These are phyloP conservation scores for Drosophila maculinotata DNA, from an alignment of 2,888 invertebrate genomes.

Conservation along the genomic window DNA sequence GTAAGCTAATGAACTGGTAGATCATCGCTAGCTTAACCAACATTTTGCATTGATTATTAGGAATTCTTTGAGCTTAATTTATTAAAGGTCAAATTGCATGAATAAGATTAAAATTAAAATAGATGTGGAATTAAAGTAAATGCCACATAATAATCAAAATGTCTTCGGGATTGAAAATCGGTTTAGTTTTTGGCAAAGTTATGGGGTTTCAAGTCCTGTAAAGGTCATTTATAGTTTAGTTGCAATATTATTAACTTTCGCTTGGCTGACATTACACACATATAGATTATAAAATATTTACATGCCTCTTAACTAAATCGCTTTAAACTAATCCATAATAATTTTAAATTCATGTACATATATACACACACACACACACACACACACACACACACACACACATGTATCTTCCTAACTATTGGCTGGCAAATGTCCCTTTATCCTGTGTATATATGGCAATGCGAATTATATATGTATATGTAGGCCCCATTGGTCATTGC, in stretches of 20 bases:
- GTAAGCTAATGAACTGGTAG: no score
- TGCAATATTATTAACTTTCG: not conserved
- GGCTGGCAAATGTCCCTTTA: conserved; percentile 22
- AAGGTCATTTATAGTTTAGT: not conserved
- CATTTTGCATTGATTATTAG: not conserved
- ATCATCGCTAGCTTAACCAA: not conserved
- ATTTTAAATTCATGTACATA: conserved; percentile 18
- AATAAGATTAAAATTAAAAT: no score
- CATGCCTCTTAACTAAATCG: conserved; percentile 2
- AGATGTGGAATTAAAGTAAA: no score
- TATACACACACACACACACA: conserved; percentile 1
- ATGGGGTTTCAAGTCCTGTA: no score
- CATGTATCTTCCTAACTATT: no score
- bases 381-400: not conserved
- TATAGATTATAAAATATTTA: conserved; percentile 5
- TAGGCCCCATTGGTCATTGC: conserved; percentile 85
- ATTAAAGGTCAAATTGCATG: no score
- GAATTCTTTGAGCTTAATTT: no score
- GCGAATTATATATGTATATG: conserved; percentile 21
- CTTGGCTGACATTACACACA: conserved; percentile 3
- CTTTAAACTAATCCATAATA: conserved; percentile 49
- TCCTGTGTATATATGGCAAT: conserved; percentile 36
- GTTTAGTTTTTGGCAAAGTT: no score
- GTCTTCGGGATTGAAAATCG: no score
- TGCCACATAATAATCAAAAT: no score